Evolutionary conservation across 1,140 invertebrate genomes (phyloP).

Genomic region (Cephus cinctus): DNA sequence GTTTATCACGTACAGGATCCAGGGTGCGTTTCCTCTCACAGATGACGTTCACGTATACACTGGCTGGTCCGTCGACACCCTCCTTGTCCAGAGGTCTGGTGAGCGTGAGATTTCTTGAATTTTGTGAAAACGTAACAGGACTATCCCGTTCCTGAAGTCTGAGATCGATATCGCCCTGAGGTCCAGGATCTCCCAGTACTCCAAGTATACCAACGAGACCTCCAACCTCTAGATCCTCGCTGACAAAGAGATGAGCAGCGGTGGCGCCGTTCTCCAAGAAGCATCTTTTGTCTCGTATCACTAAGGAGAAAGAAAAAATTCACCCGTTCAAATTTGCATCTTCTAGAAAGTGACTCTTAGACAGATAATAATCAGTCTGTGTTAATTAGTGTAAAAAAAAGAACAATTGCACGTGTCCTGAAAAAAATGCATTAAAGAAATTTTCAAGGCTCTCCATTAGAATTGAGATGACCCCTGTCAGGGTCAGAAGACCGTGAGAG

Average conservation of each 20-base stretch:
- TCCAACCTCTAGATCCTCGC: conserved; percentile 78
- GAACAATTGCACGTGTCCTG: no score
- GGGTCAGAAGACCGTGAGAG: no score
- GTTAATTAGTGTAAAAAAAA: no score
- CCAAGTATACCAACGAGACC: conserved; percentile 73
- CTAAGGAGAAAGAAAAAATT: conserved; percentile 35
- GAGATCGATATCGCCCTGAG: conserved; percentile 75
- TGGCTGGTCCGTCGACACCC: conserved; percentile 76
- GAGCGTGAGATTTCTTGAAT: conserved; percentile 80
- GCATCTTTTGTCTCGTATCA: conserved; percentile 77
- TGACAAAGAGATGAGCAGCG: conserved; percentile 86
- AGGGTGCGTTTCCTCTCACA: conserved; percentile 75
- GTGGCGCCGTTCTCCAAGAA: conserved; percentile 87
- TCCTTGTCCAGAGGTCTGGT: conserved; percentile 80
- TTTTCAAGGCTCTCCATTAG: no score
- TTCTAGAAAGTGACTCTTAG: no score
- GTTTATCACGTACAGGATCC: conserved; percentile 66
- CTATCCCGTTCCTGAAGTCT: conserved; percentile 75
- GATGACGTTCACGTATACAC: conserved; percentile 81
- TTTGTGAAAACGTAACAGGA: conserved; percentile 72
- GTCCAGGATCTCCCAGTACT: conserved; percentile 76
- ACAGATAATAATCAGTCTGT: no score
- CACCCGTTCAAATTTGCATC: no score
- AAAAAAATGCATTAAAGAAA: no score
- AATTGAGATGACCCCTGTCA: no score